Evolutionary conservation across 2,113 vertebrate species (phyloP).

Genomic region (Platysteira castanea): DNA sequence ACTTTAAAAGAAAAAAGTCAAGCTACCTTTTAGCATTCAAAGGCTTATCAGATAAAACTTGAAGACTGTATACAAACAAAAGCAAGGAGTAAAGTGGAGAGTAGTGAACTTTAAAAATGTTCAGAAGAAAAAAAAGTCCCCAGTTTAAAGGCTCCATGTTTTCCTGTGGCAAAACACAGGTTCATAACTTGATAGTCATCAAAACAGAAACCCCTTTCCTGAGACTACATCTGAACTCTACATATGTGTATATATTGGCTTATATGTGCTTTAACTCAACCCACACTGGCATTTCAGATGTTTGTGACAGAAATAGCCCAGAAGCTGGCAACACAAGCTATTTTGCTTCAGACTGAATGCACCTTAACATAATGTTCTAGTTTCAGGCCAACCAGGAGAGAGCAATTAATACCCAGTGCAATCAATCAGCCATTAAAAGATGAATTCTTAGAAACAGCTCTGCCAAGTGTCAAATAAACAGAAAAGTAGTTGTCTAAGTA

Average conservation of each 20-base stretch:
- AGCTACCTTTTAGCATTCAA: not conserved
- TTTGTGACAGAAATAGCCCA: not conserved
- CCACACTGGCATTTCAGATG: not conserved
- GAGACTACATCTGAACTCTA: not conserved
- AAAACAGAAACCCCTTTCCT: not conserved
- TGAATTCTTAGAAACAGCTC: not conserved
- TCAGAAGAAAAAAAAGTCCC: not conserved
- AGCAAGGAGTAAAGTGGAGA: not conserved
- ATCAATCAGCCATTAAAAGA: not conserved
- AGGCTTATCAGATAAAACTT: not conserved
- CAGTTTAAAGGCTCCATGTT: not conserved
- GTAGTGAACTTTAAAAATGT: not conserved
- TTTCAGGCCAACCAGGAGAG: not conserved
- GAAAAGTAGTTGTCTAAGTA: not conserved
- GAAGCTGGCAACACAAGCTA: not conserved
- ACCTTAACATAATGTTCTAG: not conserved
- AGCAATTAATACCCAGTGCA: not conserved
- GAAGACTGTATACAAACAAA: not conserved
- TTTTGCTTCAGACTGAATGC: not conserved
- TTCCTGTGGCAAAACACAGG: not conserved
- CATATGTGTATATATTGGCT: not conserved
- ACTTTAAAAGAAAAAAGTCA: not conserved
- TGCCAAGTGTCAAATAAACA: not conserved
- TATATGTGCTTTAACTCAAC: not conserved
- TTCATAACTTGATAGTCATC: not conserved